These are phyloP conservation scores for Ifrita kowaldi DNA, from an alignment of 2,113 vertebrate genomes.

Conservation along the genomic window DNA sequence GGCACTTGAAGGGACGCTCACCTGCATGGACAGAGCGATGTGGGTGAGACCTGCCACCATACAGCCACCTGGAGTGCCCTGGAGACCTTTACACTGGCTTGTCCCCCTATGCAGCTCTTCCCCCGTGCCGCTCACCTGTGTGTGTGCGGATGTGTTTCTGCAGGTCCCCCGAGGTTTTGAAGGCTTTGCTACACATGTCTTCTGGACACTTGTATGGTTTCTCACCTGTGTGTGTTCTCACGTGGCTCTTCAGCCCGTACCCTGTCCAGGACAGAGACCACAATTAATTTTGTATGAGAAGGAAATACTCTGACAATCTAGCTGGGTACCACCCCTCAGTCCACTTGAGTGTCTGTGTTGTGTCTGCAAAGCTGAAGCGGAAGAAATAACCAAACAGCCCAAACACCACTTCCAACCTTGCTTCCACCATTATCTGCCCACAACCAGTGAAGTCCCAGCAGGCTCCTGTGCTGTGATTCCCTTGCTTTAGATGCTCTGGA, in stretches of 20 bases:
- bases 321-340: not conserved
- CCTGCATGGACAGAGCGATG: constrained; percentile 36
- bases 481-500: not conserved
- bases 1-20: constrained; percentile 81
- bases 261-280: constrained; percentile 40
- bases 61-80: not conserved
- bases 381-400: not conserved
- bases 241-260: constrained; percentile 79
- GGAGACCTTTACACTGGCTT: not conserved
- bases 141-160: constrained; percentile 85
- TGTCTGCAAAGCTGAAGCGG: not conserved
- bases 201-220: constrained; percentile 84
- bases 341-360: not conserved
- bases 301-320: not conserved
- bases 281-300: not conserved
- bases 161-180: constrained; percentile 83
- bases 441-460: not conserved
- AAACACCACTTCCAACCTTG: not conserved
- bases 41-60: not conserved
- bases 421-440: not conserved
- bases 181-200: constrained; percentile 82
- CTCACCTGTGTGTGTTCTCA: constrained; percentile 82
- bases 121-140: constrained; percentile 68
- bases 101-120: not conserved
- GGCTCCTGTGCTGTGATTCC: not conserved